Conservation (phyloP, 1,140 invertebrate species). For the Brachionus calyciflorus region DNA sequence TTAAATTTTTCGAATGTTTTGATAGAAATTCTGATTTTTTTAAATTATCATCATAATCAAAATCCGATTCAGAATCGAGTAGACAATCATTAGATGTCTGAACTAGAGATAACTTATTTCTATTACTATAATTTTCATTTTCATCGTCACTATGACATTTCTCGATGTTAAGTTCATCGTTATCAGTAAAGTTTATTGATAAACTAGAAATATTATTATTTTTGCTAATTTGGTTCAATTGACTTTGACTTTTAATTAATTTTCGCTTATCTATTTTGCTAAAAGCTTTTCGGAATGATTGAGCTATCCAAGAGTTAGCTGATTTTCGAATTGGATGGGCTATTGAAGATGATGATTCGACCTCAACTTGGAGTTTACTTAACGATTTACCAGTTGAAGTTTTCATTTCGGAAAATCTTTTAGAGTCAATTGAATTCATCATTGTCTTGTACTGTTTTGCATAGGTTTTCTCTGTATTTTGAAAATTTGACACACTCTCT, state of each 20-base stretch:
- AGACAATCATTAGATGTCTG: neutral
- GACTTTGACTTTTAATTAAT: constrained; percentile 28
- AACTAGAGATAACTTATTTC: neutral
- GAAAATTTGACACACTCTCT: neutral
- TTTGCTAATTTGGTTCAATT: constrained; percentile 12
- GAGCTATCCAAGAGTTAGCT: constrained; percentile 30
- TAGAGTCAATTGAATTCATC: neutral
- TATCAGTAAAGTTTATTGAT: constrained; percentile 9
- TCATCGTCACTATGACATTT: constrained; percentile 8
- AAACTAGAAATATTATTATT: constrained; percentile 21
- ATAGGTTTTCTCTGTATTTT: neutral
- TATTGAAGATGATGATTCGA: neutral
- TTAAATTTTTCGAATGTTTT: constrained; percentile 40
- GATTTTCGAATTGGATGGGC: constrained; percentile 20
- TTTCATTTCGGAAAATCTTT: constrained; percentile 1
- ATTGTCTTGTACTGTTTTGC: neutral
- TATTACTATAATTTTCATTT: neutral
- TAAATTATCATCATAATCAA: constrained; percentile 21
- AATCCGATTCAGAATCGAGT: constrained; percentile 16
- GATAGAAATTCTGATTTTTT: constrained; percentile 30
- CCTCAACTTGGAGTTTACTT: neutral
- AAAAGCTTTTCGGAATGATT: constrained; percentile 36
- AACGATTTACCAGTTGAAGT: neutral
- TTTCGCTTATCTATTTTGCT: constrained; percentile 20
- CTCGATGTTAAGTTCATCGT: constrained; percentile 18